Evolutionary conservation across 2,797 vertebrate genomes (phyloP).

Genomic region (Chloroceryle amazona): DNA sequence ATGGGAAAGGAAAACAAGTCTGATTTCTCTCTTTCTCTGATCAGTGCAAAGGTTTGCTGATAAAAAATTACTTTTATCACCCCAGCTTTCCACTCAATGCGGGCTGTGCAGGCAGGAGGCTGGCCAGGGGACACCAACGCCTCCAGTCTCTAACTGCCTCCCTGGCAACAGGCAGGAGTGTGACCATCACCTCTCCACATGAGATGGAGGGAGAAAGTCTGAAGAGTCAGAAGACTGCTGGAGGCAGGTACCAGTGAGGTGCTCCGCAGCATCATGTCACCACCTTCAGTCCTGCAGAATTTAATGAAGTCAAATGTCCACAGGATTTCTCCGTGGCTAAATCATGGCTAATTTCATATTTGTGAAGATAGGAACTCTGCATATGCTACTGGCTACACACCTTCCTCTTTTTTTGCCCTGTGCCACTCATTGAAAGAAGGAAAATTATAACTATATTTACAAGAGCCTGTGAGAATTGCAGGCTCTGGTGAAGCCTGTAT

Average conservation of each 20-base stretch:
- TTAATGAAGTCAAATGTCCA: not conserved
- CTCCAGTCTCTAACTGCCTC: not conserved
- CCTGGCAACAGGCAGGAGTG: not conserved
- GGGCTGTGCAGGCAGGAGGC: not conserved
- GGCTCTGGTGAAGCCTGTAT: not conserved
- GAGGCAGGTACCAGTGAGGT: fast-evolving
- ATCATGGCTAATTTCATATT: not conserved
- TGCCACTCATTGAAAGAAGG: not conserved
- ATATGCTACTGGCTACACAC: not conserved
- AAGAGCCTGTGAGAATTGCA: not conserved
- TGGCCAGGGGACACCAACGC: not conserved
- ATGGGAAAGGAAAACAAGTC: not conserved
- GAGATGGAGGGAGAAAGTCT: not conserved
- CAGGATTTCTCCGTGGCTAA: fast-evolving
- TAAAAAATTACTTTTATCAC: not conserved
- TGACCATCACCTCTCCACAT: fast-evolving
- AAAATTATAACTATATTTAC: not conserved
- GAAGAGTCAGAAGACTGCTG: fast-evolving
- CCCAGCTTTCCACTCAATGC: not conserved
- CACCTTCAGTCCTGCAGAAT: not conserved
- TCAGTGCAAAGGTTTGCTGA: not conserved
- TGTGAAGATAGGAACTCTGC: not conserved
- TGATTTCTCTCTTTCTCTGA: not conserved
- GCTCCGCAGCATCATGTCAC: not conserved
- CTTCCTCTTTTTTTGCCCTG: not conserved